Conservation (phyloP, 2,888 invertebrate genomes). For the Xylocampa areola region DNA sequence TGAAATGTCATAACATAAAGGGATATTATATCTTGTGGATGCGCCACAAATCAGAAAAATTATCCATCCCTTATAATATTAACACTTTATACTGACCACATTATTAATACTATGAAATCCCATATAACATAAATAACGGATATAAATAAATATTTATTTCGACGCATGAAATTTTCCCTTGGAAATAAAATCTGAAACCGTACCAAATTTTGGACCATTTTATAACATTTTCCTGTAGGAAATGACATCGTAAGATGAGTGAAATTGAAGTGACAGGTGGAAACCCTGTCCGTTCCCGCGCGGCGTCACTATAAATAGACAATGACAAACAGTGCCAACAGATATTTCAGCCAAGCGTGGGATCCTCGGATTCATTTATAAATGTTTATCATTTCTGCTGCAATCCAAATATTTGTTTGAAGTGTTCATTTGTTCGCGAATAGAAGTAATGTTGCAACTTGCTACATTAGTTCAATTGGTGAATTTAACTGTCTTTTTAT, state of each 20-base stretch:
- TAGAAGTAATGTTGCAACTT: conserved; percentile 1
- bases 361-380: conserved; percentile 52
- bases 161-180: conserved; percentile 5
- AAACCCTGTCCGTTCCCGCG: conserved; percentile 45
- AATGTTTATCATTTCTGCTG: conserved; percentile 48
- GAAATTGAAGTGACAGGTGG: conserved; percentile 40
- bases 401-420: conserved; percentile 33
- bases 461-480: conserved; percentile 5
- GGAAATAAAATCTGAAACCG: conserved; percentile 9
- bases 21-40: neutral
- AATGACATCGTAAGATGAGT: conserved; percentile 31
- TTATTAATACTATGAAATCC: conserved; percentile 1
- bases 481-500: conserved; percentile 4
- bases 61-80: no score
- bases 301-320: conserved; percentile 46
- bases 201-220: conserved; percentile 9
- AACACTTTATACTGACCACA: neutral
- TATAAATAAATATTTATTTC: conserved; percentile 14
- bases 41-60: conserved; percentile 2
- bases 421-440: neutral
- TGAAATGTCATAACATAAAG: conserved; percentile 6
- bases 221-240: conserved; percentile 30
- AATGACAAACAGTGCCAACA: conserved; percentile 51
- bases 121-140: neutral
- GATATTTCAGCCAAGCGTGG: conserved; percentile 57